Evolutionary conservation across 2,797 vertebrate species (phyloP).

Genomic region (Euthynnus affinis): DNA sequence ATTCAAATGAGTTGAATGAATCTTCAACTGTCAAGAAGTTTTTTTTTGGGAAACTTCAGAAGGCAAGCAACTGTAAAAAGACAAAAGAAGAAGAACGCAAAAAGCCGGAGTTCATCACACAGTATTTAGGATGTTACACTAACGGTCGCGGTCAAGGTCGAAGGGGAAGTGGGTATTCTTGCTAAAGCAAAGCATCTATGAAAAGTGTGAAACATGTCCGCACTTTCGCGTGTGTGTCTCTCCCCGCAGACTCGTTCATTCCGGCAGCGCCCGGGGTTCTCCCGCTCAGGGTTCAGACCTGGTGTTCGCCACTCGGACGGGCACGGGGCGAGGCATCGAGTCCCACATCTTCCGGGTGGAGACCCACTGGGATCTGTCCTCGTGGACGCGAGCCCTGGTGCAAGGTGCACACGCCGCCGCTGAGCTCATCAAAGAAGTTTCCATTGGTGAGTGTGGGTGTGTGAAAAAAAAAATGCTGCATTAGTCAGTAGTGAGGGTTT

Average conservation of each 20-base stretch:
- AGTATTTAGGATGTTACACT: background rate
- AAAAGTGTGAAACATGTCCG: background rate
- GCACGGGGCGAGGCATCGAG: constrained; percentile 94
- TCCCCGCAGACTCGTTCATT: constrained; percentile 91
- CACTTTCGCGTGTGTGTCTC: background rate
- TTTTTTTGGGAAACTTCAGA: background rate
- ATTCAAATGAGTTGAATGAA: background rate
- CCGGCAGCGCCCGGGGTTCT: constrained; percentile 89
- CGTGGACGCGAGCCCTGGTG: constrained; percentile 94
- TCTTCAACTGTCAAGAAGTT: background rate
- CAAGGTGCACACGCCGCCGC: constrained; percentile 93
- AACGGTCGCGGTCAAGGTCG: background rate
- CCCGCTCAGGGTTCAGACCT: constrained; percentile 91
- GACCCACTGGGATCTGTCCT: constrained; percentile 95
- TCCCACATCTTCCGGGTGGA: constrained; percentile 95
- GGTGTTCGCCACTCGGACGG: constrained; percentile 93
- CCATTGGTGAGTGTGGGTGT: constrained; percentile 88
- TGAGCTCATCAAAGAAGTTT: constrained; percentile 94
- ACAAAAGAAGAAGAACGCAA: background rate
- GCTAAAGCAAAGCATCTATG: background rate
- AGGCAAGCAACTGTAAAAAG: background rate
- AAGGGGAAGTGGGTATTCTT: background rate
- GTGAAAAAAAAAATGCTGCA: background rate
- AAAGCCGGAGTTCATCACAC: background rate
- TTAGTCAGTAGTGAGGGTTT: background rate